Base-by-base conservation (phyloP, 2,797 vertebrate species). In the Sylvia borin region DNA sequence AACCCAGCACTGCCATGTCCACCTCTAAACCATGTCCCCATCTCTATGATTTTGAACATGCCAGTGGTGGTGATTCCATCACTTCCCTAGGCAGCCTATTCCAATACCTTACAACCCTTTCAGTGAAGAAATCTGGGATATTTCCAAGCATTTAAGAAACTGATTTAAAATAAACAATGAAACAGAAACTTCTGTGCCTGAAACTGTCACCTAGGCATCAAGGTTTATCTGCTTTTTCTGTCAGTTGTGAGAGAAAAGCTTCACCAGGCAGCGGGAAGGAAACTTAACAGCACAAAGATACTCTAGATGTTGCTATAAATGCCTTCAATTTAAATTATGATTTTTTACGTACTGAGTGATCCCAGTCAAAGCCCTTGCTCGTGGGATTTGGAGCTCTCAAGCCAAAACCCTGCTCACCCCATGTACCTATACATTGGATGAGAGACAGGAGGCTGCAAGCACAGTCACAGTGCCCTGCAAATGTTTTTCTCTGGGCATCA, bases 401-500 rank as follows among this genome's bases (percentile, higher is more conserved):
- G 5, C 10, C n/a, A 80, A 60, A 47, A 4, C 8, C 18, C 54
- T 32, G 24, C 38, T 57, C 47, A n/a, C 1, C 1, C 20, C 8
- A 40, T 1, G 1, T 54, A 38, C 15, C 71, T 2, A 1, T 22
- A 16, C 40, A 32, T 1, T 60, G 40, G 7, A 29, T 10, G 4
- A 42, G 27, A 5, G 9, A 11, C 0, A 5, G 6, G 1, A 38
- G 54, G 11, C 29, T 54, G 50, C 1, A 5, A 31, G 34, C 22
- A 31, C 17, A 19, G 31, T 17, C 43, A 29, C 1, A 3, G 29
- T 27, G 27, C 50, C 27, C 31, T 47, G 38, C 26, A 61, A 58
- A 66, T 1, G 0, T n/a, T 71, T 71, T 62, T 31, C 57, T 7
- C 34, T 38, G 40, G 40, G 25, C 24, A 31, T 36, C 53, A 47